phyloP scores from a whole-genome alignment of 1,140 invertebrate genomes.

The Rhagoletis zephyria region DNA sequence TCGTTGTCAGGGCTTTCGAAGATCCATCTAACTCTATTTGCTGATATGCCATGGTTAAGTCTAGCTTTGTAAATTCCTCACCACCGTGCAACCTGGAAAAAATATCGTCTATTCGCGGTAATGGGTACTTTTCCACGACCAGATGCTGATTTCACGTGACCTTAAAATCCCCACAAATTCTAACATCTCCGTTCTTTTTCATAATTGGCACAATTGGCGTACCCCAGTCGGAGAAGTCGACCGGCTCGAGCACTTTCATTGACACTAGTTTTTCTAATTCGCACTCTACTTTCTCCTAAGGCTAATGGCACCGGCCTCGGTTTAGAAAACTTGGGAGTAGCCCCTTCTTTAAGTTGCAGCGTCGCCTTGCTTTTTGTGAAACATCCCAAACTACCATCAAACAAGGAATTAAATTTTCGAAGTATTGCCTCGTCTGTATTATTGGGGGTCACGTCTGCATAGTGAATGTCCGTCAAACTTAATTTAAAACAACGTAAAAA shows the following conservation, averaged over 20 bases:
- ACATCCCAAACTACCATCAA: conserved; percentile 47
- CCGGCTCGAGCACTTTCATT: conserved; percentile 61
- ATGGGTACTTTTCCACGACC: conserved; percentile 60
- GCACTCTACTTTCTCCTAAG: conserved; percentile 58
- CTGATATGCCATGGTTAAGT: conserved; percentile 61
- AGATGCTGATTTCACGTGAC: conserved; percentile 55
- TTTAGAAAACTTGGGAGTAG: too few relatives aligned
- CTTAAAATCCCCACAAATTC: too few relatives aligned
- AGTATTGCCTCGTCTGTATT: background rate
- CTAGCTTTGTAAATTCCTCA: conserved; percentile 60
- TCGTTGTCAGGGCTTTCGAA: conserved; percentile 57
- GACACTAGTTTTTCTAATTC: conserved; percentile 71
- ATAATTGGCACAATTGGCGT: conserved; percentile 74
- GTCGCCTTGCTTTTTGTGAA: conserved; percentile 45
- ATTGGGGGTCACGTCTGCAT: background rate
- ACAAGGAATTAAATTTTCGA: conserved; percentile 24
- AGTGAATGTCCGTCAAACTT: conserved; percentile 17
- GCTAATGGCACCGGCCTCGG: background rate
- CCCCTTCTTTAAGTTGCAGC: background rate
- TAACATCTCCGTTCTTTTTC: conserved; percentile 70
- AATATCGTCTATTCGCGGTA: conserved; percentile 14
- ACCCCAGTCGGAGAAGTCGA: conserved; percentile 69
- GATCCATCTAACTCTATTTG: conserved; percentile 59
- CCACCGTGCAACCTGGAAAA: conserved; percentile 60
- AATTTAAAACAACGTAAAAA: conserved; percentile 46